Conservation (phyloP, 2,797 vertebrate genomes). For the Leuciscus waleckii region DNA sequence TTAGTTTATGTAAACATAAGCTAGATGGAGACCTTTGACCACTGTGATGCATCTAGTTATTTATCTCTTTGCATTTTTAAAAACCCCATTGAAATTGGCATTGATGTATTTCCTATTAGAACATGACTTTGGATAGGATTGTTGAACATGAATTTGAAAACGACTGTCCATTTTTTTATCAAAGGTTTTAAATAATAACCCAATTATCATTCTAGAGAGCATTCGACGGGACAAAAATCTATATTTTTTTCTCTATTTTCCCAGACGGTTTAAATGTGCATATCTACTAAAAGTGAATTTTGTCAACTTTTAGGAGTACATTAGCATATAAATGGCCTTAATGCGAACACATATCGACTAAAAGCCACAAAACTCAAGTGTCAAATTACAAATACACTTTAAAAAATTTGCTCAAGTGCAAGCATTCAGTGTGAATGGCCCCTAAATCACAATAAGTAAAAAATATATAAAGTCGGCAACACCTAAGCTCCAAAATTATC, state of each 20-base stretch:
- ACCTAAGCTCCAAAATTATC: too few species aligned
- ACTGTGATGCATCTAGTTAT: not conserved
- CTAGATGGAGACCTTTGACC: not conserved
- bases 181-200: not conserved
- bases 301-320: not conserved
- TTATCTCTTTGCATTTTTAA: not conserved
- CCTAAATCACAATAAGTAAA: not conserved
- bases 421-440: not conserved
- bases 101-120: not conserved
- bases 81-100: not conserved
- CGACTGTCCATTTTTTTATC: not conserved
- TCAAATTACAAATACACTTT: conserved; percentile 9
- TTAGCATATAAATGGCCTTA: not conserved
- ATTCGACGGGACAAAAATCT: not conserved
- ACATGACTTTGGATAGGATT: not conserved
- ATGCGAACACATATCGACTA: not conserved
- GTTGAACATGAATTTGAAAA: too few species aligned
- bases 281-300: not conserved
- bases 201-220: not conserved
- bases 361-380: not conserved
- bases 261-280: not conserved
- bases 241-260: not conserved
- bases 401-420: not conserved
- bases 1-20: not conserved
- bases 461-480: too few species aligned